Evolutionary conservation across 1,140 invertebrate genomes (phyloP).

Genomic region (Leptopilina clavipes): DNA sequence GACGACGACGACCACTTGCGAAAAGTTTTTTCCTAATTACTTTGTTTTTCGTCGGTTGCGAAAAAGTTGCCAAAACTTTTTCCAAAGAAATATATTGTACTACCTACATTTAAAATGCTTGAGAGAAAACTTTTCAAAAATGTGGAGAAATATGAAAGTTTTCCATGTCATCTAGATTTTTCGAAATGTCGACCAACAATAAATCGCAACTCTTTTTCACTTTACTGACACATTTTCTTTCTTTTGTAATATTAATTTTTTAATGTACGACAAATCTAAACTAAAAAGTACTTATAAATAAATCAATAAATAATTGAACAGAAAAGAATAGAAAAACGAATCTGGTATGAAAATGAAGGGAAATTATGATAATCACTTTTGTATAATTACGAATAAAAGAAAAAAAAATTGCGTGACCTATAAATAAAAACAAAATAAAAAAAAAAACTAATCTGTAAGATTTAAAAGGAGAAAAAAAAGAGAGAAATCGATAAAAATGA

Average conservation of each 20-base stretch:
- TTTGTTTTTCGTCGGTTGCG: neutral
- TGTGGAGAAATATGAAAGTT: neutral
- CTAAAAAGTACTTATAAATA: neutral
- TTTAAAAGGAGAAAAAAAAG: constrained; percentile 39
- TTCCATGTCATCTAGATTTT: neutral
- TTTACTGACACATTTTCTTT: too few species aligned
- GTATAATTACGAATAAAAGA: constrained; percentile 53
- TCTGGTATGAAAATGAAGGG: constrained; percentile 35
- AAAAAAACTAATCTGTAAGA: constrained; percentile 47
- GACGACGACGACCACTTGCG: neutral
- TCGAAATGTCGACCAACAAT: neutral
- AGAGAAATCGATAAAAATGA: constrained; percentile 37
- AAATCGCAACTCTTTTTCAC: neutral
- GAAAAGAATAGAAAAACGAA: neutral
- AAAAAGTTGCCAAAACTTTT: neutral
- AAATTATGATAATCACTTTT: constrained; percentile 64
- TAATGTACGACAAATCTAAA: neutral
- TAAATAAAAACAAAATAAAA: constrained; percentile 40
- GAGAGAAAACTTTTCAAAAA: neutral
- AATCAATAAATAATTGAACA: neutral
- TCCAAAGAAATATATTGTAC: neutral
- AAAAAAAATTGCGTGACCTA: constrained; percentile 51
- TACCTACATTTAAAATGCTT: too few species aligned
- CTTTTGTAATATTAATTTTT: too few species aligned
- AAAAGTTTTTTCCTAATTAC: neutral